Conservation (phyloP, 2,797 vertebrate species). For the Cryptoblepharus egeriae region DNA sequence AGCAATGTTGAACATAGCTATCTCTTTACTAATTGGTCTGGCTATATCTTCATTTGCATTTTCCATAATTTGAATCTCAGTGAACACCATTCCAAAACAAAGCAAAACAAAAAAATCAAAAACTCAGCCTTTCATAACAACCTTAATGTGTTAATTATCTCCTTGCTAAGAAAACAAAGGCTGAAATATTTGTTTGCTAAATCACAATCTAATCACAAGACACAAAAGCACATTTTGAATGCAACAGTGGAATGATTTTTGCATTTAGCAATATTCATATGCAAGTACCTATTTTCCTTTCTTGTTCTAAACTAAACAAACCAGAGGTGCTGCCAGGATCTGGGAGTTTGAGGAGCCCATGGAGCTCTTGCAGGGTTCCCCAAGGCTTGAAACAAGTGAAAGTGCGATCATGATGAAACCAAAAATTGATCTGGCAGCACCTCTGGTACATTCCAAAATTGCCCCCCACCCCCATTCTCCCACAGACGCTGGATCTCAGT, state of each 20-base stretch:
- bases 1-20: neutral
- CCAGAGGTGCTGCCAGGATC: too few species aligned
- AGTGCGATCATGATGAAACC: too few species aligned
- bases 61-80: constrained; percentile 41
- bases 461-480: too few species aligned
- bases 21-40: constrained; percentile 23
- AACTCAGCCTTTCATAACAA: constrained; percentile 21
- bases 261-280: neutral
- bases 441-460: too few species aligned
- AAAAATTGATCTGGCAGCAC: too few species aligned
- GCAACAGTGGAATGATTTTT: neutral
- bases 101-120: neutral
- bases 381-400: too few species aligned
- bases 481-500: too few species aligned
- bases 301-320: constrained; percentile 2
- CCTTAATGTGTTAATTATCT: constrained; percentile 48
- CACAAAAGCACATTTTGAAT: neutral
- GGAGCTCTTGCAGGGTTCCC: too few species aligned
- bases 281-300: neutral
- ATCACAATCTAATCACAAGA: constrained; percentile 23
- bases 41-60: constrained; percentile 43
- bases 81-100: constrained; percentile 35
- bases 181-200: constrained; percentile 27
- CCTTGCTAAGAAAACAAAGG: constrained; percentile 40
- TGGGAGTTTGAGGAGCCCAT: too few species aligned